Conservation (phyloP, 2,797 vertebrate genomes). For the Enteromius mattozi region DNA sequence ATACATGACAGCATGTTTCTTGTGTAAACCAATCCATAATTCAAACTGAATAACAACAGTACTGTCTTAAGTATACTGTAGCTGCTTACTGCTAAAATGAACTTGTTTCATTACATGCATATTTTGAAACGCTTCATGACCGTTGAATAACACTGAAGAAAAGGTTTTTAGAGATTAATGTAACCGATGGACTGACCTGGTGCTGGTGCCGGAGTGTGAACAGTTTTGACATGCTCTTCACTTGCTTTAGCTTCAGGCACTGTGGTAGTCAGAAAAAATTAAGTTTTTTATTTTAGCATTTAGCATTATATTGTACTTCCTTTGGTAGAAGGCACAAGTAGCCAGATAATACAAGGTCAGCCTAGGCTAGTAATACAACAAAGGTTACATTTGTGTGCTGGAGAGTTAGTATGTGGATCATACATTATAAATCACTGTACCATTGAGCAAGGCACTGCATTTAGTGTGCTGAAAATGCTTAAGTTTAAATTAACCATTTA, state of each 20-base stretch:
- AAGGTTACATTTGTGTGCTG: not conserved
- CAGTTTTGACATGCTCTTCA: conserved; percentile 60
- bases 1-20: not conserved
- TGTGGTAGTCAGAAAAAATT: conserved; percentile 57
- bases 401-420: not conserved
- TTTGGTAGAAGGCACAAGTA: not conserved
- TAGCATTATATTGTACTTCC: not conserved
- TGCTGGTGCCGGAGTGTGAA: conserved; percentile 59
- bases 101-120: not conserved
- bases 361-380: not conserved
- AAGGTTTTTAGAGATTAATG: not conserved
- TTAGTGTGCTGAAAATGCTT: not conserved
- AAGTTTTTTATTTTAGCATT: not conserved
- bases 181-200: conserved; percentile 67
- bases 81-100: not conserved
- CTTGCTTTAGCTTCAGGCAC: conserved; percentile 63
- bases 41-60: not conserved
- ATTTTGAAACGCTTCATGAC: not conserved
- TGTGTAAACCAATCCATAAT: not conserved
- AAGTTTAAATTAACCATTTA: not conserved
- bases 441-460: not conserved
- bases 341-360: not conserved
- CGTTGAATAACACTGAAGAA: not conserved
- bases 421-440: not conserved
- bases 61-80: not conserved